Percentiles rank a stretch among this genome's conserved stretches.
These are phyloP conservation scores for Mesorhabditis belari DNA, from an alignment of 2,888 invertebrate genomes.

Conservation along the genomic window DNA sequence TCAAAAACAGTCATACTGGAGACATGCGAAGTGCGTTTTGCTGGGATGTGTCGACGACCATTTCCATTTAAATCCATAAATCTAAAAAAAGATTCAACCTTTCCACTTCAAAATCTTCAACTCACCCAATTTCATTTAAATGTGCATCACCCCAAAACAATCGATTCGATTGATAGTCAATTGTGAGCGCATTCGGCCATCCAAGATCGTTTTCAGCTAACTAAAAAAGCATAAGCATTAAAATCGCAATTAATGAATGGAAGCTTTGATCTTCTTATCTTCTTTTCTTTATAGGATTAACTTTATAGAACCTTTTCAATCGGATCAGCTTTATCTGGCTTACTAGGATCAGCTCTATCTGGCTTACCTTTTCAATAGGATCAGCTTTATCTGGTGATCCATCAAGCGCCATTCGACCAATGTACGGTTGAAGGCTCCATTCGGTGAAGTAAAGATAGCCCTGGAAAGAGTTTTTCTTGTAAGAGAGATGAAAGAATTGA, in stretches of 20 bases:
- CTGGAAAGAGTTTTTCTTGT: conserved; percentile 5
- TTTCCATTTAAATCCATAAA: conserved; percentile 37
- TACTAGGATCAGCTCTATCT: neutral
- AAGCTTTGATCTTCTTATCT: neutral
- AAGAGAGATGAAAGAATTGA: conserved; percentile 86
- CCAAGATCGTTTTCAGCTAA: conserved; percentile 89
- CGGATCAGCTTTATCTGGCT: neutral
- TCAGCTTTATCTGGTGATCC: conserved; percentile 62
- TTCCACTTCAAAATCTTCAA: no score
- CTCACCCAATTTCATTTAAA: conserved; percentile 82
- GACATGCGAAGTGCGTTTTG: conserved; percentile 64
- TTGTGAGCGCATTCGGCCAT: conserved; percentile 94
- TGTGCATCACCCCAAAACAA: conserved; percentile 94
- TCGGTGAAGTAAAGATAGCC: conserved; percentile 79
- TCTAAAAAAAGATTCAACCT: no score
- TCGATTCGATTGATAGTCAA: conserved; percentile 89
- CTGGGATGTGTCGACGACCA: conserved; percentile 33
- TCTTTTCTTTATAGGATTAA: neutral
- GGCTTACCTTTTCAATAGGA: conserved; percentile 22
- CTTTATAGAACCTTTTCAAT: neutral
- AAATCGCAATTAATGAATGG: neutral
- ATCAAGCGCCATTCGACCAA: conserved; percentile 93
- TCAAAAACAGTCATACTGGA: conserved; percentile 89
- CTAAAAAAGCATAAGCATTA: conserved; percentile 66
- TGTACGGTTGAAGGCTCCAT: conserved; percentile 81